Evolutionary conservation across 2,797 vertebrate genomes (phyloP), one percentile per base, ranked within the genome.

Genomic region (Rhynchonycteris naso): DNA sequence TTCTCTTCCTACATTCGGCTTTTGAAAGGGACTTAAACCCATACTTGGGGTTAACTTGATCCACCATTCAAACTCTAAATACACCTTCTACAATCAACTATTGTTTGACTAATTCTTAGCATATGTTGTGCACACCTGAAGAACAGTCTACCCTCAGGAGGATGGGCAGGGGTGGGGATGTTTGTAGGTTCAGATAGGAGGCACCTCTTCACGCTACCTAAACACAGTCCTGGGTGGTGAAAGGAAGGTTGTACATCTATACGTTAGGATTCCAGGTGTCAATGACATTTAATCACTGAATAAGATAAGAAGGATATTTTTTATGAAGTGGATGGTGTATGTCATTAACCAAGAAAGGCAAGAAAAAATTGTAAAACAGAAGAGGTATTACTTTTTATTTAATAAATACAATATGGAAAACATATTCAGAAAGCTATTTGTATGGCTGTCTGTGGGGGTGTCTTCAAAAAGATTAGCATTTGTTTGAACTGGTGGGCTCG

Each of bases 311-410:
- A 75, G 33, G 35, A 7, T 92, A 71, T 71, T 76, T 72, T 72
- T 76, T 85, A 59, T 35, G 13, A 86, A 78, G 30, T 74, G 38
- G 24, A 13, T 79, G 3, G 14, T 72, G 82, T 71, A 78, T 35
- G 30, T 68, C 21, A 82, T 76, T 83, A 92, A 81, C 28, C 30
- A 92, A 90, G 75, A 94, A 76, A 92, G n/a, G 5, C 1, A 58
- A 86, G 54, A 86, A n/a, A 85, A 90, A 21, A 28, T 81, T 66
- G 26, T 83, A 47, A 69, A 88, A 79, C 3, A 65, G 88, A 54
- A 33, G 38, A 79, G 6, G 10, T 59, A 90, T 83, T 71, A 82
- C 18, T 68, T 58, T 86, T 82, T 54, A 58, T 28, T 52, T 68
- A 83, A n/a, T 71, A 89, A 85, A 38, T 63, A 4, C 1, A 47